Evolutionary conservation across 1,140 invertebrate genomes (phyloP).

Genomic region (Ganaspis sp.): DNA sequence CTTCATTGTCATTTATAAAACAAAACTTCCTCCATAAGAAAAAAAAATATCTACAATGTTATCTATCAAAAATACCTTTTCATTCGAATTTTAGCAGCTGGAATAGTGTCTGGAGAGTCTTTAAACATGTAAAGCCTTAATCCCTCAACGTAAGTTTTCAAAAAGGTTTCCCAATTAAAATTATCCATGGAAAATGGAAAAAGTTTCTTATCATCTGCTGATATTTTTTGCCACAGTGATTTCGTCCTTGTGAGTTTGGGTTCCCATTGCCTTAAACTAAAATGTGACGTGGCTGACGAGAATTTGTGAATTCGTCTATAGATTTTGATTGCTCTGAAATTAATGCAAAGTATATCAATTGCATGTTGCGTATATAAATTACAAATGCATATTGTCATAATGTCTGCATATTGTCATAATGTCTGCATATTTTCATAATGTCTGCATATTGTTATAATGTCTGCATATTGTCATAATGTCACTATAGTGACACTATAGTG

Average conservation of each 20-base stretch:
- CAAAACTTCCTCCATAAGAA: no score
- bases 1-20: no score
- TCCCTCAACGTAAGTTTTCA: slow-evolving; percentile 74
- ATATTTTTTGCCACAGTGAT: slow-evolving; percentile 74
- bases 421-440: no score
- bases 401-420: no score
- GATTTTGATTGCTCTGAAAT: slow-evolving; percentile 77
- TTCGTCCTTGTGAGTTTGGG: slow-evolving; percentile 77
- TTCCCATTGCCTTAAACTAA: slow-evolving; percentile 78
- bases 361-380: no score
- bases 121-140: slow-evolving; percentile 76
- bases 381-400: no score
- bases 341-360: slow-evolving; percentile 32
- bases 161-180: slow-evolving; percentile 76
- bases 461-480: no score
- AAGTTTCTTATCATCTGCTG: slow-evolving; percentile 73
- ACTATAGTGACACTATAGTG: no score
- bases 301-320: slow-evolving; percentile 80
- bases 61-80: slow-evolving; percentile 62
- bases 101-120: slow-evolving; percentile 74
- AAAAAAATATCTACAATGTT: no score
- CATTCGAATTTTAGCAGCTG: slow-evolving; percentile 70
- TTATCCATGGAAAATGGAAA: slow-evolving; percentile 77
- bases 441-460: no score
- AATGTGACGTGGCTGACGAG: slow-evolving; percentile 77